A percentile compares a stretch with the other conserved stretches of the same genome.
Evolutionary conservation across 2,113 vertebrate genomes (phyloP).

Genomic region (Xiphophorus hellerii): DNA sequence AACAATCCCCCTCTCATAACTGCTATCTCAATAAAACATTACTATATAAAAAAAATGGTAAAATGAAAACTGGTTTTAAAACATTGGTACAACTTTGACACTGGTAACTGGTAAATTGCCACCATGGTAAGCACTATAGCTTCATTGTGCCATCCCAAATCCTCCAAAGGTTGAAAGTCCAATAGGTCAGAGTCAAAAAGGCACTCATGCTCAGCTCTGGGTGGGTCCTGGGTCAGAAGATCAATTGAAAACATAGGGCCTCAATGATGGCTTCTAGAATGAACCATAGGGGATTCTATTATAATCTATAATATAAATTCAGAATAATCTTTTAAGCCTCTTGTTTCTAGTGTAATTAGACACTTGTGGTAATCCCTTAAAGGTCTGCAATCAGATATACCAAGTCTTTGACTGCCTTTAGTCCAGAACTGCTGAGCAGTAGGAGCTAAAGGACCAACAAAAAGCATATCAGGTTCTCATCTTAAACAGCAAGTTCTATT

Average conservation of each 20-base stretch:
- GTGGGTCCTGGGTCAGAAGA: constrained; percentile 10
- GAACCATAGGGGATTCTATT: too few relatives aligned
- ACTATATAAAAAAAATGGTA: too few relatives aligned
- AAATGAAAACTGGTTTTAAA: neutral
- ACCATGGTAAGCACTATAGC: constrained; percentile 14
- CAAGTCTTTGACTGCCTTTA: neutral
- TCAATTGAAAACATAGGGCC: too few relatives aligned
- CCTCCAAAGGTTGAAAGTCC: constrained; percentile 37
- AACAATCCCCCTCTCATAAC: too few relatives aligned
- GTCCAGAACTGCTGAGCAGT: neutral
- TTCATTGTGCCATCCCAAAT: constrained; percentile 40
- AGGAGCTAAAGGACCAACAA: neutral
- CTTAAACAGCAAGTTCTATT: neutral
- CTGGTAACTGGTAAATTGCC: constrained; percentile 41
- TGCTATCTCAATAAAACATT: too few relatives aligned
- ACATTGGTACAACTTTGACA: neutral
- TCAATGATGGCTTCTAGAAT: too few relatives aligned
- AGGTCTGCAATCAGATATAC: constrained; percentile 20
- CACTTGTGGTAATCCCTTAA: constrained; percentile 23
- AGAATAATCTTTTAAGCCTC: constrained; percentile 56
- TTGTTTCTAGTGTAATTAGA: constrained; percentile 80
- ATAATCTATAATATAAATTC: too few relatives aligned
- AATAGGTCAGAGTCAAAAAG: constrained; percentile 39
- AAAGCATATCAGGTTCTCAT: neutral
- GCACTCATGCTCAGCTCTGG: constrained; percentile 35